These are phyloP conservation scores for Noctua janthe DNA, from an alignment of 2,888 invertebrate genomes.

Conservation along the genomic window DNA sequence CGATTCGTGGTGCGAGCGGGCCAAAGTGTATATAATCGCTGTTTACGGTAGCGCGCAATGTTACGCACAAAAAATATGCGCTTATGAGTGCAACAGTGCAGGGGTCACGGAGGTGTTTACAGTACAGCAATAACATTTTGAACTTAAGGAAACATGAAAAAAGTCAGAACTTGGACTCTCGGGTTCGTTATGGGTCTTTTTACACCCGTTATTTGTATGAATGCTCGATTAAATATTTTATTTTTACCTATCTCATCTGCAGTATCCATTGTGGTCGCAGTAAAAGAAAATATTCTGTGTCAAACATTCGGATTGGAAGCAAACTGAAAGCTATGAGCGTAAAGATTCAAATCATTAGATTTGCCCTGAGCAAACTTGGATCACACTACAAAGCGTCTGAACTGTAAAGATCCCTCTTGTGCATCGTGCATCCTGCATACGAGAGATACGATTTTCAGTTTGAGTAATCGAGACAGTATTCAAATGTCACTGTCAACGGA, in stretches of 20 bases:
- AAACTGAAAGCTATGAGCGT: not conserved
- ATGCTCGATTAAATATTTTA: not conserved
- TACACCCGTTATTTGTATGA: not conserved
- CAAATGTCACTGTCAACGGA: not conserved
- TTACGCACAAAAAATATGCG: too few species aligned
- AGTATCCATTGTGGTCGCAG: conserved; percentile 7
- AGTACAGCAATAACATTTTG: not conserved
- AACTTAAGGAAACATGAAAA: not conserved
- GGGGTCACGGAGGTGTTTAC: not conserved
- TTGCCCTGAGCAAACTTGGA: not conserved
- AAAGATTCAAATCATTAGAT: not conserved
- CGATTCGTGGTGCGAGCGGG: too few species aligned
- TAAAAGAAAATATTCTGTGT: conserved; percentile 6
- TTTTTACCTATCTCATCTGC: conserved; percentile 10
- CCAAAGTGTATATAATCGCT: not conserved
- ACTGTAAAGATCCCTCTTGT: too few species aligned
- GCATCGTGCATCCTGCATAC: not conserved
- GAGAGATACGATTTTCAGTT: not conserved
- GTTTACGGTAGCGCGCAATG: not conserved
- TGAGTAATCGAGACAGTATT: not conserved
- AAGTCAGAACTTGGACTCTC: not conserved
- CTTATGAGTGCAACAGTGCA: not conserved
- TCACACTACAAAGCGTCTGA: not conserved
- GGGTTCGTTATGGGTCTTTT: not conserved
- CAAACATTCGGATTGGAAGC: not conserved